A percentile compares a stretch with the other conserved stretches of the same genome.
Conservation (phyloP, 2,888 invertebrate species). For the Papilio protenor region DNA sequence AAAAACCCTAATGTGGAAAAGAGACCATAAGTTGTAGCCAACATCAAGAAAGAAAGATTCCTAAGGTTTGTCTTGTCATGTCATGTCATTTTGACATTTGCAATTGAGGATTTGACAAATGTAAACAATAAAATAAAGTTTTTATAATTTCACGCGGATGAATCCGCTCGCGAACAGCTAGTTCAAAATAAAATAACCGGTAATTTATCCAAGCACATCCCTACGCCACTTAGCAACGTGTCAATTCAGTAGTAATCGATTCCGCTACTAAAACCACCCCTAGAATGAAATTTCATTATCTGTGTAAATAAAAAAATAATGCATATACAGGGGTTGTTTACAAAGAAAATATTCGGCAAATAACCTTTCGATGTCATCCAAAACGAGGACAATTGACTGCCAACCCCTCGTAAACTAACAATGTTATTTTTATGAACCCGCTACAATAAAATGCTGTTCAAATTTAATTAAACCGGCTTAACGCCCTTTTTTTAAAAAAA, state of each 20-base stretch:
- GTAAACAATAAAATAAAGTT: too few relatives aligned
- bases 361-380: slow-evolving; percentile 54
- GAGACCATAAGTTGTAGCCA: too few relatives aligned
- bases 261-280: slow-evolving; percentile 47
- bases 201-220: neutral
- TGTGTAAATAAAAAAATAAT: slow-evolving; percentile 71
- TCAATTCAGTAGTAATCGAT: slow-evolving; percentile 32
- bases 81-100: too few relatives aligned
- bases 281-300: slow-evolving; percentile 69
- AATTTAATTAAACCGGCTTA: slow-evolving; percentile 81
- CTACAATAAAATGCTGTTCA: slow-evolving; percentile 59
- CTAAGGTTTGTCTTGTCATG: too few relatives aligned
- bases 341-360: slow-evolving; percentile 70
- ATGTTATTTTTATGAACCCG: slow-evolving; percentile 81
- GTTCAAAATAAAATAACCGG: neutral
- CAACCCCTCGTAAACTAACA: slow-evolving; percentile 62
- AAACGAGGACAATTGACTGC: slow-evolving; percentile 59
- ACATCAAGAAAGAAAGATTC: too few relatives aligned
- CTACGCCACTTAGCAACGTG: neutral
- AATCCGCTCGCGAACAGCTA: too few relatives aligned
- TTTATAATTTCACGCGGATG: too few relatives aligned
- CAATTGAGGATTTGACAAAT: too few relatives aligned
- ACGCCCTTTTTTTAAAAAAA: slow-evolving; percentile 56
- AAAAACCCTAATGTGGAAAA: too few relatives aligned
- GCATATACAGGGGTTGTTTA: slow-evolving; percentile 57